Conservation (phyloP, 64 coral and sea anemone genomes). For the Dendronephthya gigantea region DNA sequence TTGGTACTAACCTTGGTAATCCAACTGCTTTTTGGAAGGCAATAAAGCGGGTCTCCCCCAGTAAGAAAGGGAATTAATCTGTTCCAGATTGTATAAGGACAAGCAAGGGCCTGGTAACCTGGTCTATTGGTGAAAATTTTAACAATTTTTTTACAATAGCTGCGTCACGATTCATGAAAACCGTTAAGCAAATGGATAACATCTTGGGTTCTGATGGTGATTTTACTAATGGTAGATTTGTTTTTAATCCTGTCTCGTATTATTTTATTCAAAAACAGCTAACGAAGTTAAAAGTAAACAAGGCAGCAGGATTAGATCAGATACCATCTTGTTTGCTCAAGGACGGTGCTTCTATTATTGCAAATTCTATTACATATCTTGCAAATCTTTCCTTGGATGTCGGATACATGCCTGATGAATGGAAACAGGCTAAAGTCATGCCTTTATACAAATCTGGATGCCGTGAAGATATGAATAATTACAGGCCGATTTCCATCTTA, state of each 20-base stretch:
- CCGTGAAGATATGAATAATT: slow-evolving; percentile 1
- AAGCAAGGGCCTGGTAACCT: too few species aligned
- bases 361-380: neutral
- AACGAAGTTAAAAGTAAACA: neutral
- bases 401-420: neutral
- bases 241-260: neutral
- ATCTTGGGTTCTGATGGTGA: too few species aligned
- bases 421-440: slow-evolving; percentile 3
- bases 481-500: slow-evolving; percentile 9
- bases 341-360: slow-evolving; percentile 18
- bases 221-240: neutral
- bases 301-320: slow-evolving; percentile 6
- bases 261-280: neutral
- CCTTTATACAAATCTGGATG: neutral
- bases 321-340: slow-evolving; percentile 18
- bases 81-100: too few species aligned
- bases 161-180: too few species aligned
- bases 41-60: too few species aligned
- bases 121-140: too few species aligned
- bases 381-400: neutral
- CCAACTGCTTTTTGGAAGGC: too few species aligned
- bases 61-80: too few species aligned
- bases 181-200: too few species aligned
- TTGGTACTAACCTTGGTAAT: too few species aligned
- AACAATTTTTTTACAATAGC: too few species aligned